Evolutionary conservation across 2,888 invertebrate genomes (phyloP).

Genomic region (Parascotia fuliginaria): DNA sequence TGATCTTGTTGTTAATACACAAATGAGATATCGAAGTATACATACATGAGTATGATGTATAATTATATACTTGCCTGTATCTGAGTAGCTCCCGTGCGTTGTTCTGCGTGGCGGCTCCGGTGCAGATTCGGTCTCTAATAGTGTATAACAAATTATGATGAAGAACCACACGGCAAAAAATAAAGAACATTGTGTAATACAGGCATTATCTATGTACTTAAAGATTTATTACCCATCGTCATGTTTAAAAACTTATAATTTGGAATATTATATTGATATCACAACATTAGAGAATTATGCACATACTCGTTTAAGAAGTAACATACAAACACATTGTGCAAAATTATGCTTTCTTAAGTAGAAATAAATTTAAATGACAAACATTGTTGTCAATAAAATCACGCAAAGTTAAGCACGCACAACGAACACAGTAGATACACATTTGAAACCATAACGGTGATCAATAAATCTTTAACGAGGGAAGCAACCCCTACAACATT

Average conservation of each 20-base stretch:
- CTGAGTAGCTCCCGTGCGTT: slow-evolving; percentile 82
- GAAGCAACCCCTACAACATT: slow-evolving; percentile 47
- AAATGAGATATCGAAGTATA: neutral
- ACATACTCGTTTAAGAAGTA: neutral
- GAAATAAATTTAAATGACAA: slow-evolving; percentile 33
- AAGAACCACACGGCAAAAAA: slow-evolving; percentile 58
- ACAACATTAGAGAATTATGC: neutral
- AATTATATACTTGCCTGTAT: slow-evolving; percentile 81
- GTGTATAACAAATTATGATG: slow-evolving; percentile 71
- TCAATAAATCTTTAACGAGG: slow-evolving; percentile 63
- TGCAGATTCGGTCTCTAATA: slow-evolving; percentile 86
- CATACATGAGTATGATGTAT: slow-evolving; percentile 9
- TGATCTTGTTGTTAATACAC: slow-evolving; percentile 19
- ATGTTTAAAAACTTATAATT: slow-evolving; percentile 11
- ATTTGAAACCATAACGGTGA: slow-evolving; percentile 55
- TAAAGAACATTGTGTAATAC: slow-evolving; percentile 37
- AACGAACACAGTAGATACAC: slow-evolving; percentile 53
- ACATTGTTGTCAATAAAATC: slow-evolving; percentile 26
- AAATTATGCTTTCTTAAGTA: too few relatives aligned
- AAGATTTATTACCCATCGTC: slow-evolving; percentile 46
- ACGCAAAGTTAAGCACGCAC: slow-evolving; percentile 55
- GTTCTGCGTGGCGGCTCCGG: slow-evolving; percentile 88
- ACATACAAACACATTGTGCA: neutral
- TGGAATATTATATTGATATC: neutral
- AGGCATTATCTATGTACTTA: slow-evolving; percentile 5